These are phyloP conservation scores for Agrotis exclamationis DNA, from an alignment of 2,888 invertebrate species.

Conservation along the genomic window DNA sequence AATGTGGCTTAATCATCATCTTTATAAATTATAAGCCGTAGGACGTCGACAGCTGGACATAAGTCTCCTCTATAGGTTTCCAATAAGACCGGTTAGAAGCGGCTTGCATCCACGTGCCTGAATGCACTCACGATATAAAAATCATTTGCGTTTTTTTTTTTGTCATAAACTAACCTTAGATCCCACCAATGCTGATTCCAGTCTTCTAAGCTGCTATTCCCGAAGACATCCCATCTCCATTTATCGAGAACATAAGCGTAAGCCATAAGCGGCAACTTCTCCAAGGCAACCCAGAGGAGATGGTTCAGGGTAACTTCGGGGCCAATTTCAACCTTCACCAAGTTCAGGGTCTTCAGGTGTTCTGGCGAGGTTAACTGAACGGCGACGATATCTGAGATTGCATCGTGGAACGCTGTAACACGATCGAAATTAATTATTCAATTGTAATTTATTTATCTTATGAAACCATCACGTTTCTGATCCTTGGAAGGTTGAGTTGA, in stretches of 20 bases:
- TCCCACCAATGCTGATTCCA: constrained; percentile 89
- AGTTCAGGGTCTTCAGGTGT: constrained; percentile 85
- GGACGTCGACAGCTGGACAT: too few species aligned
- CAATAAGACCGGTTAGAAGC: too few species aligned
- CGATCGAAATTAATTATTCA: constrained; percentile 42
- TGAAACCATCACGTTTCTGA: constrained; percentile 26
- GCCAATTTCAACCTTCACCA: constrained; percentile 80
- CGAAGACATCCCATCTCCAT: constrained; percentile 88
- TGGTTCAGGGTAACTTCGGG: constrained; percentile 83
- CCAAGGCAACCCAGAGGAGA: constrained; percentile 84
- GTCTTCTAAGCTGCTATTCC: constrained; percentile 78
- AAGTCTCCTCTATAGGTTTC: too few species aligned
- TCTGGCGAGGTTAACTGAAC: constrained; percentile 90
- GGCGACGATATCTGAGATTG: constrained; percentile 92
- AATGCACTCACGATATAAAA: too few species aligned
- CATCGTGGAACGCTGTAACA: constrained; percentile 92
- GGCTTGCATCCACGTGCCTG: too few species aligned
- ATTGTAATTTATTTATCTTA: constrained; percentile 39
- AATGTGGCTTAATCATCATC: too few species aligned
- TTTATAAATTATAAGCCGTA: too few species aligned
- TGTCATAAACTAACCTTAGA: constrained; percentile 73
- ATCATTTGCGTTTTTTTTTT: too few species aligned
- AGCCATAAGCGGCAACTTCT: constrained; percentile 86
- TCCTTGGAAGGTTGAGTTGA: constrained; percentile 36
- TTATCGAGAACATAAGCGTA: constrained; percentile 86